Evolutionary conservation across 2,797 vertebrate genomes (phyloP).

Genomic region (Orestias chungarensis): DNA sequence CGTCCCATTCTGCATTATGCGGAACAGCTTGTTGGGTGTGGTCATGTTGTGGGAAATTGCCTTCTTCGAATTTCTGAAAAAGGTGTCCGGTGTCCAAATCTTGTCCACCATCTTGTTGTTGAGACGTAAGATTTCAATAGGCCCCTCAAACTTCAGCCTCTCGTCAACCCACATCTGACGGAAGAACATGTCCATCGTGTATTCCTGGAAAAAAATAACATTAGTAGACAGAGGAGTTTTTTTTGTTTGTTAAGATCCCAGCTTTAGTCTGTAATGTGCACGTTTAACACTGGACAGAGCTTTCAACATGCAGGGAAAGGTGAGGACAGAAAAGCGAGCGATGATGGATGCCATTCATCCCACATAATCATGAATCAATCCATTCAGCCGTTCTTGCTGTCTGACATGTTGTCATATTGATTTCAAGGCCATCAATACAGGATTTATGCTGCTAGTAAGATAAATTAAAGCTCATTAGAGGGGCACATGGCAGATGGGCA

Average conservation of each 20-base stretch:
- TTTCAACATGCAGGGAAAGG: constrained; percentile 48
- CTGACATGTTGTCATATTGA: constrained; percentile 76
- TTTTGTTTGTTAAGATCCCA: neutral
- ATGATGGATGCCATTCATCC: constrained; percentile 72
- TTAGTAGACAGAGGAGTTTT: neutral
- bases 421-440: constrained; percentile 71
- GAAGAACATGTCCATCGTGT: constrained; percentile 85
- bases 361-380: constrained; percentile 71
- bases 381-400: constrained; percentile 57
- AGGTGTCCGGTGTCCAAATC: constrained; percentile 86
- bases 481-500: constrained; percentile 65
- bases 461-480: constrained; percentile 76
- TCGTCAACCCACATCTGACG: constrained; percentile 86
- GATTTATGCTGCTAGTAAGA: constrained; percentile 72
- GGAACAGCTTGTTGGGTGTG: constrained; percentile 85
- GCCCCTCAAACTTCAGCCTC: constrained; percentile 80
- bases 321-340: constrained; percentile 48
- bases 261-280: neutral
- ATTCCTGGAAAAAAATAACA: constrained; percentile 63
- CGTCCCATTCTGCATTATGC: constrained; percentile 86
- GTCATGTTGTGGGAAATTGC: constrained; percentile 84
- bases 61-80: constrained; percentile 82
- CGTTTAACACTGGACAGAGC: constrained; percentile 12
- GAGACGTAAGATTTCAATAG: constrained; percentile 80
- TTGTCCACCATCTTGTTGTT: constrained; percentile 86